These are phyloP conservation scores for Rhagonycha lutea DNA, from an alignment of 2,888 invertebrate species.

Conservation along the genomic window DNA sequence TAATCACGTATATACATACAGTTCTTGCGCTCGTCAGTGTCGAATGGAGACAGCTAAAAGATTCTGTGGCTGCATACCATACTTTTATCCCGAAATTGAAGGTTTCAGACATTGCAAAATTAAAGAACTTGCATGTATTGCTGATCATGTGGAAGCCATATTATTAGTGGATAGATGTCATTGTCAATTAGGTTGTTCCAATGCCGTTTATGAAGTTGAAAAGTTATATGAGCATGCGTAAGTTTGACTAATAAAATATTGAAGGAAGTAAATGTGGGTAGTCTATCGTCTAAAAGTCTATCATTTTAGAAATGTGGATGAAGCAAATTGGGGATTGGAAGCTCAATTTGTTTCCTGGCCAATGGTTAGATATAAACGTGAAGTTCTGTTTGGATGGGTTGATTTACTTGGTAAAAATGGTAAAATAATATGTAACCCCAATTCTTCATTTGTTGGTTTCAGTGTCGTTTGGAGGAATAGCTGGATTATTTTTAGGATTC, in stretches of 20 bases:
- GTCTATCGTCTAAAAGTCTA: too few species aligned
- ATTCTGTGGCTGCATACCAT: slow-evolving; percentile 72
- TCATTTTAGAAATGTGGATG: slow-evolving; percentile 19
- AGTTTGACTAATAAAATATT: slow-evolving; percentile 36
- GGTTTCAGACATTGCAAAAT: slow-evolving; percentile 63
- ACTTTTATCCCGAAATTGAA: slow-evolving; percentile 68
- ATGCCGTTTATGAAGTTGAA: slow-evolving; percentile 76
- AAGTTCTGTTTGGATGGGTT: slow-evolving; percentile 83
- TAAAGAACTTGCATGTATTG: slow-evolving; percentile 64
- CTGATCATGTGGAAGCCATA: slow-evolving; percentile 59
- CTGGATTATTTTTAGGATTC: slow-evolving; percentile 73
- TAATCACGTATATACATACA: slow-evolving; percentile 66
- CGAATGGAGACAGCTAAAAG: slow-evolving; percentile 67
- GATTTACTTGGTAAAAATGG: slow-evolving; percentile 69
- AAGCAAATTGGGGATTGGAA: slow-evolving; percentile 51
- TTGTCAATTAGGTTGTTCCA: slow-evolving; percentile 75
- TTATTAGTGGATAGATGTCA: slow-evolving; percentile 65
- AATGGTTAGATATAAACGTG: slow-evolving; percentile 75
- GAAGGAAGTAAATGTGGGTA: background rate
- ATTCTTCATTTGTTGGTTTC: slow-evolving; percentile 33
- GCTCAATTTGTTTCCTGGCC: slow-evolving; percentile 79
- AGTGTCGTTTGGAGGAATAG: slow-evolving; percentile 71
- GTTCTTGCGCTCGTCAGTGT: slow-evolving; percentile 75
- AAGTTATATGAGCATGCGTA: slow-evolving; percentile 68
- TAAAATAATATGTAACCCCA: background rate